Evolutionary conservation across 2,888 invertebrate genomes (phyloP).

Genomic region (Chamaedrilus cognettii): DNA sequence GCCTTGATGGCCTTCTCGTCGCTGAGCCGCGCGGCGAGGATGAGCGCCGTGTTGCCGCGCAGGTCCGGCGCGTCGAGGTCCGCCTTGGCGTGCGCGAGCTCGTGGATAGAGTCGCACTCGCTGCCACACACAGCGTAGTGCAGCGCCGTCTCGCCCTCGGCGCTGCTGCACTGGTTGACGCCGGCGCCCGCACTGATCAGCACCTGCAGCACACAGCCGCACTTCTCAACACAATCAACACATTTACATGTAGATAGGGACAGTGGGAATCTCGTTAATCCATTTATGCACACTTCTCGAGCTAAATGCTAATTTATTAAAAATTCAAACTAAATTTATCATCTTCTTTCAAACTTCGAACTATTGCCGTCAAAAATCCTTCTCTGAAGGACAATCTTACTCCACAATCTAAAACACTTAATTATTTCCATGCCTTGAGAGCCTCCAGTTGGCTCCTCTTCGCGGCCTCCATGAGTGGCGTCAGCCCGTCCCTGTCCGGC

Average conservation of each 20-base stretch:
- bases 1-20: background rate
- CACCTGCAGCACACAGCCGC: too few relatives aligned
- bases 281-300: too few relatives aligned
- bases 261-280: too few relatives aligned
- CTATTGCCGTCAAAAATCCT: too few relatives aligned
- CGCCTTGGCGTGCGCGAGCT: constrained; percentile 16
- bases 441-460: constrained; percentile 10
- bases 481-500: constrained; percentile 10
- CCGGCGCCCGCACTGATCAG: constrained; percentile 21
- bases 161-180: constrained; percentile 14
- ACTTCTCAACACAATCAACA: too few relatives aligned
- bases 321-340: too few relatives aligned
- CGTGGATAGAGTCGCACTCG: constrained; percentile 7
- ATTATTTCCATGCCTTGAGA: constrained; percentile 5
- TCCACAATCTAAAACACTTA: too few relatives aligned
- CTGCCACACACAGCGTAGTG: constrained; percentile 21
- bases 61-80: constrained; percentile 18
- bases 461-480: constrained; percentile 27
- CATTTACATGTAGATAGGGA: too few relatives aligned
- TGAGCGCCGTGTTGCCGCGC: constrained; percentile 20
- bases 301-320: too few relatives aligned
- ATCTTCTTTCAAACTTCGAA: too few relatives aligned
- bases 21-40: constrained; percentile 16
- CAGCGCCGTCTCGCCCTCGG: constrained; percentile 17
- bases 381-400: too few relatives aligned